Conservation (phyloP, 2,113 vertebrate species). For the Calyptomena viridis region DNA sequence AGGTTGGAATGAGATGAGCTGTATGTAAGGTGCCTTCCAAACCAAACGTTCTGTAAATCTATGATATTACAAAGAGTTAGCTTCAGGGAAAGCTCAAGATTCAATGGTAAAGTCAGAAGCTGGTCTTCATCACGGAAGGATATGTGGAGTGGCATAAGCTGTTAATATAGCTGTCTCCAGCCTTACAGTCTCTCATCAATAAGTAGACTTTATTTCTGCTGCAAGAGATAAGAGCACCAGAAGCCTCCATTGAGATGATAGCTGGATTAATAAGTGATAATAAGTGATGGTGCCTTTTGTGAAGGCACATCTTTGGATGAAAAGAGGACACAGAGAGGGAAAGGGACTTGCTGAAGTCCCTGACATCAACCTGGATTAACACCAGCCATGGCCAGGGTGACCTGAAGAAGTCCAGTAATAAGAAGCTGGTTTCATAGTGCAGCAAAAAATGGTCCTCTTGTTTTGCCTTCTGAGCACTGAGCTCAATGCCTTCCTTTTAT, state of each 20-base stretch:
- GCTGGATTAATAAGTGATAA: neutral
- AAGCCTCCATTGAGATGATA: fast-evolving
- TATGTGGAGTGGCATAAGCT: neutral
- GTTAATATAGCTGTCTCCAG: neutral
- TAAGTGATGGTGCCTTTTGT: neutral
- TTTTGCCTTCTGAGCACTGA: neutral
- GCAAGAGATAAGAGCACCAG: neutral
- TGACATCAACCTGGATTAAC: neutral
- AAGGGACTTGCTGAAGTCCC: neutral
- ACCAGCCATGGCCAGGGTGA: neutral
- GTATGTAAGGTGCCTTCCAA: neutral
- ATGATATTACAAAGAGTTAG: neutral
- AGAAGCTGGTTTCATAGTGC: neutral
- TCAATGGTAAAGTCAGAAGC: neutral
- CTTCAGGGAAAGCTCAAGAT: neutral
- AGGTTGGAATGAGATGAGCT: neutral
- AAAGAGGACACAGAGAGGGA: neutral
- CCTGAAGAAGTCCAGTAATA: neutral
- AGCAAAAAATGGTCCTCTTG: neutral
- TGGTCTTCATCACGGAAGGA: neutral
- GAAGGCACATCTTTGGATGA: neutral
- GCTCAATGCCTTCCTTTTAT: neutral
- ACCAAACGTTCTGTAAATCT: neutral
- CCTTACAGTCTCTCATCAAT: neutral
- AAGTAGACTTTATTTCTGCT: neutral